Conservation (phyloP, 2,888 invertebrate species). For the Drosophila antonietae region DNA sequence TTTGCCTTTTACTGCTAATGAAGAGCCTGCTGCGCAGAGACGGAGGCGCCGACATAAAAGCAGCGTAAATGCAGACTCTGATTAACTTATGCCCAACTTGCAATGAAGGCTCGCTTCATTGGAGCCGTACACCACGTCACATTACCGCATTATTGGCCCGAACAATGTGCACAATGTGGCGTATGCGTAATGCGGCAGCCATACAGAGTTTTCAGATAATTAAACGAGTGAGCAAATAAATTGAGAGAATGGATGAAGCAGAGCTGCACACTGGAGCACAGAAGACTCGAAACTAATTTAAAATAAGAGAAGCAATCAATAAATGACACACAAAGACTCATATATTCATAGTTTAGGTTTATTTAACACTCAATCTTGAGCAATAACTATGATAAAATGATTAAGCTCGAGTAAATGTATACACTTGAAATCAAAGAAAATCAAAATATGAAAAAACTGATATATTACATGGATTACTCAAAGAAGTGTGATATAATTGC, state of each 20-base stretch:
- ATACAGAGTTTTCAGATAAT: slow-evolving; percentile 7
- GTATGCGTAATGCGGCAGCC: slow-evolving; percentile 39
- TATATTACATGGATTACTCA: too few species aligned
- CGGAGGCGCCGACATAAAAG: not conserved
- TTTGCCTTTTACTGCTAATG: slow-evolving; percentile 64
- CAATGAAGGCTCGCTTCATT: slow-evolving; percentile 22
- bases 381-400: not conserved
- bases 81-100: slow-evolving; percentile 31
- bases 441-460: too few species aligned
- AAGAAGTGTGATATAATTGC: too few species aligned
- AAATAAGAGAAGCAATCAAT: slow-evolving; percentile 1
- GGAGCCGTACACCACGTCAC: slow-evolving; percentile 8
- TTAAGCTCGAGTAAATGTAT: too few species aligned
- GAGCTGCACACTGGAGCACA: not conserved
- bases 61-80: slow-evolving; percentile 20
- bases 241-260: not conserved
- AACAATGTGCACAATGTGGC: slow-evolving; percentile 36
- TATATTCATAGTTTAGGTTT: not conserved
- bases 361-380: too few species aligned
- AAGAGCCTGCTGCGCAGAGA: slow-evolving; percentile 36
- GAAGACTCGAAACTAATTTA: not conserved
- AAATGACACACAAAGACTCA: not conserved
- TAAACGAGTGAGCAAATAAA: slow-evolving; percentile 14
- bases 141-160: slow-evolving; percentile 40
- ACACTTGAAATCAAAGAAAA: too few species aligned